Percentiles rank a stretch among this genome's conserved stretches.
phyloP scores from a whole-genome alignment of 2,113 vertebrate species.

The Sylvicapra grimmia region DNA sequence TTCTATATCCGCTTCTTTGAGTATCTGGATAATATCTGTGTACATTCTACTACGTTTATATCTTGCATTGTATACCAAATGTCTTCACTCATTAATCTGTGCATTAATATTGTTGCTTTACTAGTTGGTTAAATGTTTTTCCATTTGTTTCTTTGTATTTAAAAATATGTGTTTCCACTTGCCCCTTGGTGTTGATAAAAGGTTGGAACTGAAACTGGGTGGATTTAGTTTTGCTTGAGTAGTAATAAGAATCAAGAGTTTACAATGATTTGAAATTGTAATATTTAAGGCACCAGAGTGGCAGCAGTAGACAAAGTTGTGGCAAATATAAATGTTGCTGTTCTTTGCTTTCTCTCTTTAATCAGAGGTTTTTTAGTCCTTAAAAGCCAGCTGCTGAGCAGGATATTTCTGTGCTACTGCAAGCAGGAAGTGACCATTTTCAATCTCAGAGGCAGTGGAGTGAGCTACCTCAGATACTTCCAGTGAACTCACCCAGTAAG shows the following conservation, averaged over 20 bases:
- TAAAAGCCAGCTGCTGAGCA: not conserved
- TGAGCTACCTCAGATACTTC: not conserved
- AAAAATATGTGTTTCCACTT: not conserved
- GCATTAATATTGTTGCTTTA: not conserved
- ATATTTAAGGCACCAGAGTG: not conserved
- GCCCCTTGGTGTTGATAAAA: not conserved
- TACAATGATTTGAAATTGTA: not conserved
- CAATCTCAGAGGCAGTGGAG: not conserved
- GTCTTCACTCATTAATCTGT: not conserved
- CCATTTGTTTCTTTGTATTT: not conserved
- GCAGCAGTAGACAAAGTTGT: not conserved
- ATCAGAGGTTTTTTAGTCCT: not conserved
- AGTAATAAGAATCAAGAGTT: not conserved
- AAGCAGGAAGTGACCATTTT: not conserved
- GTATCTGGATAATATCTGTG: not conserved
- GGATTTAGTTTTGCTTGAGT: not conserved
- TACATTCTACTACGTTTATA: not conserved
- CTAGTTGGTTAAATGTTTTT: not conserved
- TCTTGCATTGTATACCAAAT: not conserved
- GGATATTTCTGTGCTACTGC: not conserved
- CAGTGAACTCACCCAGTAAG: not conserved
- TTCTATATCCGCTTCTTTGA: not conserved
- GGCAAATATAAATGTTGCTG: not conserved
- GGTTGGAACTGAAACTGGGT: not conserved
- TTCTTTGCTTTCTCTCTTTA: not conserved